phyloP scores from a whole-genome alignment of 2,888 invertebrate species.

The Julus scandinavius region DNA sequence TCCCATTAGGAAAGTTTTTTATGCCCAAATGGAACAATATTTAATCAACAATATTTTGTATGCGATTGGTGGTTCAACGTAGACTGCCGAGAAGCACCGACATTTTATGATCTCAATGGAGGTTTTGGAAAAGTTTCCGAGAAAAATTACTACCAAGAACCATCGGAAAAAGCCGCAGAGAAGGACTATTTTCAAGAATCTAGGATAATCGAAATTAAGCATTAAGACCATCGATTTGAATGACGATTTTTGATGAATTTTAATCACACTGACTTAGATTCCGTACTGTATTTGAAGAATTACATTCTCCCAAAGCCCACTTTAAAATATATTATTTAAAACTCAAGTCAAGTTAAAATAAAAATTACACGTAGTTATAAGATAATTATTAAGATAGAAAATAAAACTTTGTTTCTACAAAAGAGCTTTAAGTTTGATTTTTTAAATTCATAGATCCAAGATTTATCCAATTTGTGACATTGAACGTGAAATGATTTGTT shows the following conservation, averaged over 20 bases:
- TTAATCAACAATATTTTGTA: conserved; percentile 89
- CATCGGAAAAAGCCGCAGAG: conserved; percentile 56
- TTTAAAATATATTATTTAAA: neutral
- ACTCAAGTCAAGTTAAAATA: neutral
- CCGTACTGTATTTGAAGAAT: too few species aligned
- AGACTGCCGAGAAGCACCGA: conserved; percentile 83
- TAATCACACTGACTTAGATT: neutral
- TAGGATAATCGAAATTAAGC: conserved; percentile 55
- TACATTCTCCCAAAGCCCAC: neutral
- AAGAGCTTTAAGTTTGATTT: neutral
- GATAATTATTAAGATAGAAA: neutral
- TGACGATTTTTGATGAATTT: neutral
- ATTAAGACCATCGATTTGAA: neutral
- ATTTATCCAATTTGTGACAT: too few species aligned
- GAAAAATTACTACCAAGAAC: conserved; percentile 56
- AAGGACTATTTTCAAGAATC: conserved; percentile 57
- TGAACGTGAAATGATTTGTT: too few species aligned
- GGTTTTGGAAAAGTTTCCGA: conserved; percentile 56
- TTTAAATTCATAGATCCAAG: neutral
- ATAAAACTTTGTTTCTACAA: conserved; percentile 3
- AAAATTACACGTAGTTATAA: neutral
- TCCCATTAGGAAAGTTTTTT: conserved; percentile 76
- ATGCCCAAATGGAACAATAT: conserved; percentile 89
- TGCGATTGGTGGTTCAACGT: conserved; percentile 97
- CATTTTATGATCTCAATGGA: conserved; percentile 83